Conservation (phyloP, 2,113 vertebrate species). For the Xiphophorus hellerii region DNA sequence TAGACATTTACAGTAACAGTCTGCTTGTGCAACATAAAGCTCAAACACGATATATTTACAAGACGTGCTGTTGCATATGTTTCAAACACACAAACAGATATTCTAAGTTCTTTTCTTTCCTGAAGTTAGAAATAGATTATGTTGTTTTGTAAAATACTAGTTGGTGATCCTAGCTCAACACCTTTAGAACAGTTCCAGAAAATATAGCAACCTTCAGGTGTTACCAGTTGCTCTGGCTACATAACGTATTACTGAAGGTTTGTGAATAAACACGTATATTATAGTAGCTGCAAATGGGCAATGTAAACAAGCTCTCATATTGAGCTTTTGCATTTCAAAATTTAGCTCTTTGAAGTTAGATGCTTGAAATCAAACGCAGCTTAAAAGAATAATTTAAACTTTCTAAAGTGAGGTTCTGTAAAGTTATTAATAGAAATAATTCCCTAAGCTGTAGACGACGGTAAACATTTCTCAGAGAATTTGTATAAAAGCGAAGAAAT, state of each 20-base stretch:
- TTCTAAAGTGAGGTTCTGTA: no score
- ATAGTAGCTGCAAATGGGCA: background rate
- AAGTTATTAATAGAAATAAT: no score
- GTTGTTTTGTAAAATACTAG: constrained; percentile 53
- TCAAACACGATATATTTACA: background rate
- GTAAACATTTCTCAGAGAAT: background rate
- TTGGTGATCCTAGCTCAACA: constrained; percentile 15
- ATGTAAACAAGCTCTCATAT: background rate
- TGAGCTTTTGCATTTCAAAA: background rate
- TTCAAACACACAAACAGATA: constrained; percentile 10
- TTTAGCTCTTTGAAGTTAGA: background rate
- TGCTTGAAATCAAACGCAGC: background rate
- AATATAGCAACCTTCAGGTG: background rate
- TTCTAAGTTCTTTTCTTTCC: background rate
- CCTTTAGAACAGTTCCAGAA: background rate
- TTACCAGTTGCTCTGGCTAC: background rate
- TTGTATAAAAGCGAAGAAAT: background rate
- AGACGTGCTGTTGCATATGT: constrained; percentile 19
- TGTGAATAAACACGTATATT: background rate
- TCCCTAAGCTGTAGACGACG: background rate
- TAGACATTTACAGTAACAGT: background rate
- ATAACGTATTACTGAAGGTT: background rate
- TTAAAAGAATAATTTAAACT: no score
- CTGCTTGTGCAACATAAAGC: constrained; percentile 2
- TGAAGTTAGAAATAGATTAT: constrained; percentile 46